phyloP scores from a whole-genome alignment of 2,888 invertebrate genomes.

The Campoplex nolae region DNA sequence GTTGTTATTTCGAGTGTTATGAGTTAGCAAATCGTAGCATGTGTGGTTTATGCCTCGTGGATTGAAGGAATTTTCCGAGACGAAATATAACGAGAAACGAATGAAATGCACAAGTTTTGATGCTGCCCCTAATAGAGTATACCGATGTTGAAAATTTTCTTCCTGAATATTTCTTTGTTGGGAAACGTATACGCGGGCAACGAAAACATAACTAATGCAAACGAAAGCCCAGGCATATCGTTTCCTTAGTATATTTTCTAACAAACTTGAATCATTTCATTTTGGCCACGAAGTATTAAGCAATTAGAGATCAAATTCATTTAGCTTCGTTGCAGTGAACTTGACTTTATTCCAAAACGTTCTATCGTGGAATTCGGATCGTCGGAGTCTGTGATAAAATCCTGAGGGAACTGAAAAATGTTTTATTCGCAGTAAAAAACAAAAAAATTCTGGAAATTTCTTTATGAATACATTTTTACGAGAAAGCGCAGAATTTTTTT shows the following conservation, averaged over 20 bases:
- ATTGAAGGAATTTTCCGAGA: conserved; percentile 54
- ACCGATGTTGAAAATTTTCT: not conserved
- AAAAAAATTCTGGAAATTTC: not conserved
- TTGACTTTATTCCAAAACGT: not conserved
- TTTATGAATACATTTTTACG: not conserved
- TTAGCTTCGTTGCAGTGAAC: not conserved
- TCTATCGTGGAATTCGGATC: not conserved
- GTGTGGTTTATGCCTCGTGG: conserved; percentile 47
- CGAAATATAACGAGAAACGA: conserved; percentile 59
- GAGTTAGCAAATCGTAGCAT: not conserved
- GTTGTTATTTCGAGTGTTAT: conserved; percentile 65
- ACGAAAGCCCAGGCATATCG: not conserved
- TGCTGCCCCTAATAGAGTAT: not conserved
- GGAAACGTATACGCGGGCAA: not conserved
- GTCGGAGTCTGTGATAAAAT: not conserved
- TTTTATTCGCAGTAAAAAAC: not conserved
- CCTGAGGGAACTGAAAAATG: not conserved
- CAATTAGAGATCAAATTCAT: not conserved
- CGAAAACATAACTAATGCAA: not conserved
- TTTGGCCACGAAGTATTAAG: not conserved
- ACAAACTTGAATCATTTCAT: not conserved
- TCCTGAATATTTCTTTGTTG: not conserved
- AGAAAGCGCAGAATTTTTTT: no score
- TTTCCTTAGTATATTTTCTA: not conserved
- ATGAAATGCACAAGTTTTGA: not conserved